A percentile compares a stretch with the other conserved stretches of the same genome.
Evolutionary conservation across 2,888 invertebrate species (phyloP).

Genomic region (Ellobium chinense): DNA sequence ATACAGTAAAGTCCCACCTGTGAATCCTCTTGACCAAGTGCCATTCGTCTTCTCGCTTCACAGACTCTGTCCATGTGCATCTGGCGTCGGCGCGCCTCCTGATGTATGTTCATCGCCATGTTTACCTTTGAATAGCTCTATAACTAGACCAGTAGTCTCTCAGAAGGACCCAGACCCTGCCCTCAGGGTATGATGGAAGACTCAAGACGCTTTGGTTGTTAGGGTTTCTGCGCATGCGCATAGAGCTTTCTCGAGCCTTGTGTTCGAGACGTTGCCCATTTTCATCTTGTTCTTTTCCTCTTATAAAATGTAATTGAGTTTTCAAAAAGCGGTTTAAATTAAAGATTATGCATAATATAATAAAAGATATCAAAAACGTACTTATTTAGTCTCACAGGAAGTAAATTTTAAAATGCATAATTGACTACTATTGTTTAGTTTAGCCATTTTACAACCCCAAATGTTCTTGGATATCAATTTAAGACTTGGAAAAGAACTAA

Average conservation of each 20-base stretch:
- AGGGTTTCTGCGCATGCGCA: slow-evolving; percentile 36
- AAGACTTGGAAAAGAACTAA: no score
- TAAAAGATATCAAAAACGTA: no score
- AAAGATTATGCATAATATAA: no score
- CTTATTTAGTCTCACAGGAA: neutral
- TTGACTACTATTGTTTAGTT: neutral
- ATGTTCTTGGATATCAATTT: no score
- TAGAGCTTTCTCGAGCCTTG: no score
- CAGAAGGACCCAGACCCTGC: neutral
- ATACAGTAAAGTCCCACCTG: neutral
- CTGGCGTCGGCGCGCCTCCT: slow-evolving; percentile 39
- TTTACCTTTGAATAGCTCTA: neutral
- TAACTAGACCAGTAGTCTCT: neutral
- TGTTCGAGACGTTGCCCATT: no score
- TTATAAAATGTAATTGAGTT: no score
- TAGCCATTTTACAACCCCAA: no score
- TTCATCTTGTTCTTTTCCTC: no score
- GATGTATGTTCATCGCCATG: slow-evolving; percentile 34
- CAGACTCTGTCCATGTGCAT: slow-evolving; percentile 40
- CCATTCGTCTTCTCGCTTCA: slow-evolving; percentile 27
- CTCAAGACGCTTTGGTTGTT: slow-evolving; percentile 27
- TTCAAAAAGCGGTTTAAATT: no score
- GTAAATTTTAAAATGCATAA: neutral
- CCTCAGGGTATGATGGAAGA: neutral
- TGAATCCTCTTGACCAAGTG: neutral